These are phyloP conservation scores for Takifugu rubripes DNA, from an alignment of 2,797 vertebrate species.

Conservation along the genomic window DNA sequence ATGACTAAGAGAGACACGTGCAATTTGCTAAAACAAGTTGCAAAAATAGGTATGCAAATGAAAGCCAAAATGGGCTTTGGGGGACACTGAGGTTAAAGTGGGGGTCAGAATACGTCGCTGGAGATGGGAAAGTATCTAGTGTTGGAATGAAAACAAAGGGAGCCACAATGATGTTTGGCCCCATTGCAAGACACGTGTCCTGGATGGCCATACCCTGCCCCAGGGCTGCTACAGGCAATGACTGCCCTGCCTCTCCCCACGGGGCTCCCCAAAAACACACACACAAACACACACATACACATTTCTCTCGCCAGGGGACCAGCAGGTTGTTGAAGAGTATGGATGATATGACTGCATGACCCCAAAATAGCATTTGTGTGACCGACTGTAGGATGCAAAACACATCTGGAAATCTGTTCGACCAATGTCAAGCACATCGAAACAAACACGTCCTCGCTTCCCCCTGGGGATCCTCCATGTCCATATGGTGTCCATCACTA, in stretches of 20 bases:
- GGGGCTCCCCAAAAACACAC: conserved; percentile 48
- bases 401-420: conserved; percentile 38
- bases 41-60: conserved; percentile 9
- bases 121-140: conserved; percentile 12
- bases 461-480: conserved; percentile 39
- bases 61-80: conserved; percentile 6
- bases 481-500: conserved; percentile 61
- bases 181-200: conserved; percentile 69
- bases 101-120: conserved; percentile 24
- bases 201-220: conserved; percentile 76
- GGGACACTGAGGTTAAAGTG: conserved; percentile 24
- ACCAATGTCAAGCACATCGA: conserved; percentile 64
- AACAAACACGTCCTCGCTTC: conserved; percentile 36
- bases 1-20: conserved; percentile 47
- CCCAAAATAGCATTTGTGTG: conserved; percentile 63
- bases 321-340: conserved; percentile 50
- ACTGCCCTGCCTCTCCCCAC: conserved; percentile 76
- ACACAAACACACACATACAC: conserved; percentile 20
- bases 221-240: conserved; percentile 75
- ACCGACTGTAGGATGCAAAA: conserved; percentile 31
- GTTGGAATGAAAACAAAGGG: conserved; percentile 35
- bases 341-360: conserved; percentile 61
- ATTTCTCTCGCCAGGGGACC: conserved; percentile 34
- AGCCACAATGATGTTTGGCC: conserved; percentile 67
- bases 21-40: conserved; percentile 29